Conservation (phyloP, 2,113 vertebrate species). For the Caloenas nicobarica region DNA sequence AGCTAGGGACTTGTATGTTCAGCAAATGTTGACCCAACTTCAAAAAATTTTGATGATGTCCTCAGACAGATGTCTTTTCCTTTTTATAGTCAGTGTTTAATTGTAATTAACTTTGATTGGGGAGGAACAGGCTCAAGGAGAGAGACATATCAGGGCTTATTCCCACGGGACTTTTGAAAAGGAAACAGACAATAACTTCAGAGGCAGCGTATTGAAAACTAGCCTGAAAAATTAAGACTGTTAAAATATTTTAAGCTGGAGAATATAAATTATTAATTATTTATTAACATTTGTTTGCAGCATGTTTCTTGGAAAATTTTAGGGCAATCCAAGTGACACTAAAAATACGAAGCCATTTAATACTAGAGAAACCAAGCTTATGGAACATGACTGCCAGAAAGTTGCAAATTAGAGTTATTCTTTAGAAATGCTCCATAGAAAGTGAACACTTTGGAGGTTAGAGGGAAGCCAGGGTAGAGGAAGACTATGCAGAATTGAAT, state of each 20-base stretch:
- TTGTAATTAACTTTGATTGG: not conserved
- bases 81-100: not conserved
- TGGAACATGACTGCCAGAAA: not conserved
- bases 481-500: not conserved
- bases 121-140: not conserved
- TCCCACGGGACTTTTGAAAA: not conserved
- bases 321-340: not conserved
- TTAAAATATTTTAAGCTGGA: not conserved
- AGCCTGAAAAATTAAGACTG: not conserved
- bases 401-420: not conserved
- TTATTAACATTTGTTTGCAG: not conserved
- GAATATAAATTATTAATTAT: not conserved
- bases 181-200: not conserved
- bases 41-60: not conserved
- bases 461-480: not conserved
- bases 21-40: not conserved
- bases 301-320: not conserved
- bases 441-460: not conserved
- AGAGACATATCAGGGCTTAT: not conserved
- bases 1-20: not conserved
- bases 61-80: not conserved
- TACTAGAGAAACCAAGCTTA: not conserved
- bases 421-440: not conserved
- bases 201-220: not conserved
- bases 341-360: not conserved